phyloP scores from a whole-genome alignment of 2,797 vertebrate species.

The Sebastes cheni region DNA sequence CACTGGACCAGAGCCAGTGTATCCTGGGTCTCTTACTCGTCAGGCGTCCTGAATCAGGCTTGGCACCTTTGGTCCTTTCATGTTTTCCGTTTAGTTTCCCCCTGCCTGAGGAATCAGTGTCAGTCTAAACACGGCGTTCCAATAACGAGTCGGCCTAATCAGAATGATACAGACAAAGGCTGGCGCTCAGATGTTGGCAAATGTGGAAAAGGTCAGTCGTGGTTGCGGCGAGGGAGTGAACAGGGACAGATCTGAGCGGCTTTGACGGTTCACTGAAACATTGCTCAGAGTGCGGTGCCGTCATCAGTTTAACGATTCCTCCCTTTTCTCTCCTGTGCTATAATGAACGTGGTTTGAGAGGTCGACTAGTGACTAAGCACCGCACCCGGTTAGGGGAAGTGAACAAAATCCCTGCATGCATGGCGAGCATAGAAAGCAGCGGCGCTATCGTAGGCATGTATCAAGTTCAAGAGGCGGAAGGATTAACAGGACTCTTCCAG shows the following conservation, averaged over 20 bases:
- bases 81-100: background rate
- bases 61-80: constrained; percentile 35
- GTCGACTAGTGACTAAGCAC: constrained; percentile 43
- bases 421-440: background rate
- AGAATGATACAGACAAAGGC: constrained; percentile 52
- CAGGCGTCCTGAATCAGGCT: constrained; percentile 53
- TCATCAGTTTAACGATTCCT: constrained; percentile 74
- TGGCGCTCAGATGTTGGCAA: constrained; percentile 52
- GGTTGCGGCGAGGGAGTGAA: constrained; percentile 15
- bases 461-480: constrained; percentile 9
- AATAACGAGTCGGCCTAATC: constrained; percentile 56
- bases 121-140: constrained; percentile 23
- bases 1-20: constrained; percentile 48
- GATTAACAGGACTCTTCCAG: background rate
- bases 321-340: constrained; percentile 18
- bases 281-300: constrained; percentile 63
- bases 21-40: constrained; percentile 59
- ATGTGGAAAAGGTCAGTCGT: constrained; percentile 75
- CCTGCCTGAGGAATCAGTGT: constrained; percentile 39
- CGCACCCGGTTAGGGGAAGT: constrained; percentile 12
- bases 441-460: background rate
- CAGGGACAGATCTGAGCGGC: constrained; percentile 41
- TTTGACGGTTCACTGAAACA: constrained; percentile 72
- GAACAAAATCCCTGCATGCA: background rate
- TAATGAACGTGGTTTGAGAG: constrained; percentile 49